Conservation (phyloP, 2,113 vertebrate species). For the Hippolais icterina region DNA sequence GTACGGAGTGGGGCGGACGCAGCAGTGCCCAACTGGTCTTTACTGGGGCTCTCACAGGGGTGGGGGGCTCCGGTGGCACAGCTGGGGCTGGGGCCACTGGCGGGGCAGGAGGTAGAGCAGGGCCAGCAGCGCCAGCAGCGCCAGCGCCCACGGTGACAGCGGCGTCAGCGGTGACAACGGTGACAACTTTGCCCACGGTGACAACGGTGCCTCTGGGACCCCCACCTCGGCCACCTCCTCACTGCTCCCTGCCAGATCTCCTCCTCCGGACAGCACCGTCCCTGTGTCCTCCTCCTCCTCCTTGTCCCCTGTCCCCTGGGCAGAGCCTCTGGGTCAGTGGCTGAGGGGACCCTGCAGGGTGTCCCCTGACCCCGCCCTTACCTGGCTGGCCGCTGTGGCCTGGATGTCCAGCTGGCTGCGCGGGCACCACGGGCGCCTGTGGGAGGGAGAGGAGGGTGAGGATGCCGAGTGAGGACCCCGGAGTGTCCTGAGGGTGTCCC, state of each 20-base stretch:
- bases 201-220: fast-evolving
- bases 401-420: fast-evolving
- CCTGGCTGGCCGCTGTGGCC: fast-evolving
- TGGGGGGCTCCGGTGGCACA: background rate
- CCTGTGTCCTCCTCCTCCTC: background rate
- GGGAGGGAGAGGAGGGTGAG: background rate
- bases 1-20: fast-evolving
- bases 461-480: fast-evolving
- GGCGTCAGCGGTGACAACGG: background rate
- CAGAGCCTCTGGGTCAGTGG: background rate
- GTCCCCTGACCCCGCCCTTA: background rate
- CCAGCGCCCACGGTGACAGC: background rate
- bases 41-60: background rate
- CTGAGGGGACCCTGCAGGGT: background rate
- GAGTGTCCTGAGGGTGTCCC: fast-evolving
- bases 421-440: background rate
- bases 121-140: background rate
- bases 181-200: background rate
- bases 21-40: background rate
- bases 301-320: background rate
- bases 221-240: background rate
- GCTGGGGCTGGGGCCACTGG: background rate
- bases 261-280: fast-evolving
- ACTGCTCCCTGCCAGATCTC: fast-evolving
- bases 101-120: background rate